Evolutionary conservation across 2,888 invertebrate genomes (phyloP).

Genomic region (Aricia artaxerxes): DNA sequence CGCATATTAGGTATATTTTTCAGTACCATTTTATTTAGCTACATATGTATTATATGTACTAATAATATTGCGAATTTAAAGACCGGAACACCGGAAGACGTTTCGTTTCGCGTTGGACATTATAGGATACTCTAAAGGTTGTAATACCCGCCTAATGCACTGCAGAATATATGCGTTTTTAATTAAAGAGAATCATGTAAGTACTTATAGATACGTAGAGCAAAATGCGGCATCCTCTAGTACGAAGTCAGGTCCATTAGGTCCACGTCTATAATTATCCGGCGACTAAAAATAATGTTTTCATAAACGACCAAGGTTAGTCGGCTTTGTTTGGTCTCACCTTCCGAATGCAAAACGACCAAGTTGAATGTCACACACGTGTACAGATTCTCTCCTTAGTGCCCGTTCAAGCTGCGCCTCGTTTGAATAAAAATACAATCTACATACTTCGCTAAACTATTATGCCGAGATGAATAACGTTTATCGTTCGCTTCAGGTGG

Average conservation of each 20-base stretch:
- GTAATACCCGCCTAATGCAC: too few relatives aligned
- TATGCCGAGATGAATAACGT: slow-evolving; percentile 40
- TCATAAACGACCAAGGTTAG: slow-evolving; percentile 28
- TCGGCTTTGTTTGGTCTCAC: slow-evolving; percentile 38
- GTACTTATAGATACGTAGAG: background rate
- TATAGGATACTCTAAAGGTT: too few relatives aligned
- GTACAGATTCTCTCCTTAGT: slow-evolving; percentile 44
- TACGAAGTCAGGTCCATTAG: background rate
- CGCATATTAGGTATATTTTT: background rate
- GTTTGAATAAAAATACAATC: slow-evolving; percentile 53
- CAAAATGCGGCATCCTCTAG: background rate
- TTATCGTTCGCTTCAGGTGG: slow-evolving; percentile 34
- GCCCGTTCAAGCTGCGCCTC: slow-evolving; percentile 45
- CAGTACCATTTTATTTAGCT: too few relatives aligned
- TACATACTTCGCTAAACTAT: slow-evolving; percentile 43
- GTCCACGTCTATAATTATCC: background rate
- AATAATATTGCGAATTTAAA: too few relatives aligned
- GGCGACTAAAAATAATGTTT: slow-evolving; percentile 18
- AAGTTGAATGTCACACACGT: slow-evolving; percentile 49
- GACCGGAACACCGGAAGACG: too few relatives aligned
- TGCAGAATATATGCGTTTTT: too few relatives aligned
- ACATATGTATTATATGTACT: too few relatives aligned
- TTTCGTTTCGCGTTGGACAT: too few relatives aligned
- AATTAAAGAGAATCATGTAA: too few relatives aligned
- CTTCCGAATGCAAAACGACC: slow-evolving; percentile 41